phyloP scores from a whole-genome alignment of 2,797 vertebrate species.

The Chelidonichthys spinosus region DNA sequence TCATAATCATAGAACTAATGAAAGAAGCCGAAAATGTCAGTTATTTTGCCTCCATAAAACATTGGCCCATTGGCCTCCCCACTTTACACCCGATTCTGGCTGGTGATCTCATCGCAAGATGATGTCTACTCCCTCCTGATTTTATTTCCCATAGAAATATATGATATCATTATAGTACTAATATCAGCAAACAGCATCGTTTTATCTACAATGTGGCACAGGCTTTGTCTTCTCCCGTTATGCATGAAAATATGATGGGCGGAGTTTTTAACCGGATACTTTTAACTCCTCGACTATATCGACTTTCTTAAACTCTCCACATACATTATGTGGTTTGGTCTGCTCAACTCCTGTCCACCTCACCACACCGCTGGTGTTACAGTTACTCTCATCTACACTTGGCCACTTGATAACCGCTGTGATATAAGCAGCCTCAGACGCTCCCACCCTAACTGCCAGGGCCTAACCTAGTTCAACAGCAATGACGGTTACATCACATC shows the following conservation, averaged over 20 bases:
- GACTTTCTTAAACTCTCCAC: not conserved
- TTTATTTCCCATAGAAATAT: not conserved
- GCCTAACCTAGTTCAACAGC: constrained; percentile 54
- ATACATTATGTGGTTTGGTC: not conserved
- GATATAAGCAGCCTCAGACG: constrained; percentile 34
- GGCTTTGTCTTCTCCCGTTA: not conserved
- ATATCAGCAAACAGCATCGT: not conserved
- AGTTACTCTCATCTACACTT: constrained; percentile 16
- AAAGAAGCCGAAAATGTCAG: not conserved
- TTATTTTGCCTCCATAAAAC: not conserved
- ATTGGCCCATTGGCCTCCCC: not conserved
- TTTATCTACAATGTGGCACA: not conserved
- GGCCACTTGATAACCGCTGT: constrained; percentile 32
- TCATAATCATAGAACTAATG: not conserved
- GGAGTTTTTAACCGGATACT: not conserved
- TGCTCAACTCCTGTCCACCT: not conserved
- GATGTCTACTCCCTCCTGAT: not conserved
- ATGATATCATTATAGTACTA: not conserved
- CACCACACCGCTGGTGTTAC: not conserved
- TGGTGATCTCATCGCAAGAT: too few species aligned
- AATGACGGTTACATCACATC: constrained; percentile 60
- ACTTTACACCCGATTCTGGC: too few species aligned
- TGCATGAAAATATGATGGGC: not conserved
- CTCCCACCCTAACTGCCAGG: constrained; percentile 15
- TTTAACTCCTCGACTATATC: not conserved